Evolutionary conservation across 2,888 invertebrate genomes (phyloP), one percentile per base, ranked within the genome.

Genomic region (Griposia aprilina): DNA sequence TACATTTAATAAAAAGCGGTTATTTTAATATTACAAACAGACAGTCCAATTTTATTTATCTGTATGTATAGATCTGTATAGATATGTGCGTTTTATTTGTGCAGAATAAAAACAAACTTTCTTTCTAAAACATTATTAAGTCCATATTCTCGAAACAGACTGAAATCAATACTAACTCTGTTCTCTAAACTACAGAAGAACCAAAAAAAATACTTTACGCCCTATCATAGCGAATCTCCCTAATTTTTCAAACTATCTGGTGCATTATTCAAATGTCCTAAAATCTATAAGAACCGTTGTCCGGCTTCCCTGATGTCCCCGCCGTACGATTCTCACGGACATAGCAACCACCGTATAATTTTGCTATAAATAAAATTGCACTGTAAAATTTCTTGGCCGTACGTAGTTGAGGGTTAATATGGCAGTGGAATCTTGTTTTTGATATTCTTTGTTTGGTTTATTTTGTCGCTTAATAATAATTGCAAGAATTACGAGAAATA

Each of bases 281-380:
- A 89, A 89, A 89, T 88, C 87, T 88, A 83, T 86, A 89, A 88
- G 86, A 85, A 76, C 75, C 81, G 78, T 30, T 68, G 84, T 80
- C 88, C 85, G 82, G 79, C 70, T 79, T 85, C 80, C 76, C 80
- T 69, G 36, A 7, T 74, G 71, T 74, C 76, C 76, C 77, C 57
- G 74, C 52, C 65, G 50, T 73, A 63, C 60, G 86, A 90, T 95
- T 96, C 96, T 95, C 96, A 96, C 95, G 95, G 91, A 90, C 88
- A 81, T 72, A 75, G 57, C 66, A 74, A 83, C 88, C 82, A 83
- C 92, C 92, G 96, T 94, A 95, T 96, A 96, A 96, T 96, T 94
- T 92, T 52, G 92, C 95, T 93, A 96, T 96, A 96, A 96, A 96
- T 96, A 96, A 96, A 95, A 95, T 94, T 94, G 93, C 92, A 92